A percentile compares a stretch with the other conserved stretches of the same genome.
phyloP scores from a whole-genome alignment of 1,140 invertebrate genomes.

The Heliconius congener region DNA sequence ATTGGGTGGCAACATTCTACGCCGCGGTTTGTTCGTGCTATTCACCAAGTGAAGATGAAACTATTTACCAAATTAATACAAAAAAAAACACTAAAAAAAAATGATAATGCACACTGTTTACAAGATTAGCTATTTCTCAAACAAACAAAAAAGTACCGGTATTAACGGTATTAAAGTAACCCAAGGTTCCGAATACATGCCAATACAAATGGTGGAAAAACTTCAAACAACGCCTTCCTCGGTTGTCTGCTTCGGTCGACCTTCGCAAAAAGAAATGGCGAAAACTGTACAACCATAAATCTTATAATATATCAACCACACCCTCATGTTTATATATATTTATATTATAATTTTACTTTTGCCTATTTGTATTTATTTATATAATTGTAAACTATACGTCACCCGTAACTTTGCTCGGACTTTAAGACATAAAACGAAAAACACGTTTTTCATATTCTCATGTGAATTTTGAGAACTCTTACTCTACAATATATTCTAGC shows the following conservation, averaged over 20 bases:
- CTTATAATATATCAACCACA: constrained; percentile 24
- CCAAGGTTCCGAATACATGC: constrained; percentile 24
- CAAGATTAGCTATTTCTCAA: neutral
- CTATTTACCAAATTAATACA: neutral
- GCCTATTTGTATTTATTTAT: neutral
- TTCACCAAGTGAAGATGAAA: no score
- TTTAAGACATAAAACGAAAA: no score
- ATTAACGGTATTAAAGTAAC: constrained; percentile 25
- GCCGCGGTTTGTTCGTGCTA: no score
- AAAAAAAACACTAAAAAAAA: neutral
- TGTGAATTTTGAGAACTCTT: no score
- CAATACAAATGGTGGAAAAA: constrained; percentile 38
- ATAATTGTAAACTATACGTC: neutral
- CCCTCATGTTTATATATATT: neutral
- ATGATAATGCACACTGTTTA: neutral
- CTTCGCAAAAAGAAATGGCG: constrained; percentile 28
- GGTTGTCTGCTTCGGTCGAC: constrained; percentile 27
- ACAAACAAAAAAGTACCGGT: constrained; percentile 17
- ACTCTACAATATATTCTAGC: no score
- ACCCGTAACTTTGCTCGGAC: no score
- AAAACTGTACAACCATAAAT: constrained; percentile 27
- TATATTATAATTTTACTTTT: no score
- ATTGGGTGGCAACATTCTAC: no score
- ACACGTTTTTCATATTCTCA: no score
- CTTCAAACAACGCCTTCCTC: constrained; percentile 32